Evolutionary conservation across 2,888 invertebrate genomes (phyloP).

Genomic region (Sphinx pinastri): DNA sequence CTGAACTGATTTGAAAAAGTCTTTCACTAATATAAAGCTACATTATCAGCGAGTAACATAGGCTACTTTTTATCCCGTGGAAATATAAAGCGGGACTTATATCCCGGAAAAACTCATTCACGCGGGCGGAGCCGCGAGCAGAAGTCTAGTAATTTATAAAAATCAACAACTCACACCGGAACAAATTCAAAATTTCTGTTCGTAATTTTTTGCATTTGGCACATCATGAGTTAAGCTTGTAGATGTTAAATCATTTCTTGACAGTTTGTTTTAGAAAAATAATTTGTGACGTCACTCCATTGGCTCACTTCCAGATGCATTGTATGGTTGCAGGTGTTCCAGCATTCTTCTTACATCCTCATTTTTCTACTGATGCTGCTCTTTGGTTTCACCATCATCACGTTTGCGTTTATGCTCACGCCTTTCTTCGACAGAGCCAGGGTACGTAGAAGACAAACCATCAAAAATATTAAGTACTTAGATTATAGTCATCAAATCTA

Average conservation of each 20-base stretch:
- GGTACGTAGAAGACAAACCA: conserved; percentile 75
- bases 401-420: conserved; percentile 92
- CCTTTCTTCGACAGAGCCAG: conserved; percentile 93
- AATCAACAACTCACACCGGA: no score
- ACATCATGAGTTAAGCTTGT: neutral
- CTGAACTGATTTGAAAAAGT: no score
- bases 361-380: conserved; percentile 91
- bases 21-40: no score
- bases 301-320: conserved; percentile 1
- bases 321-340: conserved; percentile 85
- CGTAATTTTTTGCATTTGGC: conserved; percentile 1
- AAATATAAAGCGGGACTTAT: no score
- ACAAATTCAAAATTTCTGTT: neutral
- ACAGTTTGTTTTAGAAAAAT: neutral
- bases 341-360: conserved; percentile 90
- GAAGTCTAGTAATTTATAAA: no score
- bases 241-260: neutral
- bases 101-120: no score
- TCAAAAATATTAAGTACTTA: no score
- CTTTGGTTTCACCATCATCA: conserved; percentile 92
- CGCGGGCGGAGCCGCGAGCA: no score
- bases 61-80: no score
- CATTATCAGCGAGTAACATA: no score
- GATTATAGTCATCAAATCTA: no score
- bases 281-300: neutral